phyloP scores from a whole-genome alignment of 2,113 vertebrate genomes.

The Mus spicilegus region DNA sequence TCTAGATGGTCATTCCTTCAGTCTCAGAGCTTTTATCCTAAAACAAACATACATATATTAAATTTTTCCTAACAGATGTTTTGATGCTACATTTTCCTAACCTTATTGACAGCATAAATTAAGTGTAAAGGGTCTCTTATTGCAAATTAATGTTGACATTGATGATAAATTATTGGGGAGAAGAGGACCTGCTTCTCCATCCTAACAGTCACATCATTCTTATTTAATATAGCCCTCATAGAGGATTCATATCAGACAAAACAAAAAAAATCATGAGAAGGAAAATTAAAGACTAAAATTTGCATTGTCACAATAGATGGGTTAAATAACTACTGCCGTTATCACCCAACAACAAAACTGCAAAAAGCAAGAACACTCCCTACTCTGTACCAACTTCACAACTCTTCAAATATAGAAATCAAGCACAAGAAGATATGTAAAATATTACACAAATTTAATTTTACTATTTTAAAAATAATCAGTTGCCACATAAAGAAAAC shows the following conservation, averaged over 20 bases:
- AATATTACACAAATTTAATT: neutral
- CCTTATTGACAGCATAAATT: neutral
- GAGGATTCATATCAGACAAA: neutral
- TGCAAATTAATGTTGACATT: neutral
- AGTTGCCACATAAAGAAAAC: neutral
- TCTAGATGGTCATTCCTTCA: no score
- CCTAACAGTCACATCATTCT: neutral
- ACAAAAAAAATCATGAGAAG: neutral
- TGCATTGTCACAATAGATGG: neutral
- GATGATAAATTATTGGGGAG: neutral
- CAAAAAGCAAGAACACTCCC: neutral
- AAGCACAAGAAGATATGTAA: neutral
- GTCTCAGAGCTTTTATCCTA: neutral
- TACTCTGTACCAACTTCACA: neutral
- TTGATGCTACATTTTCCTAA: neutral
- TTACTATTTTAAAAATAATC: neutral
- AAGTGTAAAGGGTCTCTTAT: neutral
- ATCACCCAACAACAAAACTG: neutral
- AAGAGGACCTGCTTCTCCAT: neutral
- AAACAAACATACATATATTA: neutral
- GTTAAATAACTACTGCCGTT: neutral
- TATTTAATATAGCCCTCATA: neutral
- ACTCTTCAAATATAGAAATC: neutral
- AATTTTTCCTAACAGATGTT: neutral
- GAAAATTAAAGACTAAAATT: neutral